These are phyloP conservation scores for Macheiramphus alcinus DNA, from an alignment of 2,113 vertebrate genomes.

Conservation along the genomic window DNA sequence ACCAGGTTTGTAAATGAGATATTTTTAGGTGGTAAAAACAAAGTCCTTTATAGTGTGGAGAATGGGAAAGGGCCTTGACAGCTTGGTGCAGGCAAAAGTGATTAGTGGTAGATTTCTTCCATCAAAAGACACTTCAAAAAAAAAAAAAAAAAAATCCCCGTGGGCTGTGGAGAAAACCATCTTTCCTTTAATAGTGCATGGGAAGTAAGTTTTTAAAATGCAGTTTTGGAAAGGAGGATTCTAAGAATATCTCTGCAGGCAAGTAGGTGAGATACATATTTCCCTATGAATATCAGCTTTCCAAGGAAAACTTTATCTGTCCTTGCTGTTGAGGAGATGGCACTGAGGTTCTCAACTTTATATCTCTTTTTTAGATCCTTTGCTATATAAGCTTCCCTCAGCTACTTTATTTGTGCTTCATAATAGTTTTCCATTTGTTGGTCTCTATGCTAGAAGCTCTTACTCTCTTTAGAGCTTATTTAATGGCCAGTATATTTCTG, in stretches of 20 bases:
- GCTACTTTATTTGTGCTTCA: neutral
- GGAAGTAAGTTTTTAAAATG: neutral
- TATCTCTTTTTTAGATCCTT: neutral
- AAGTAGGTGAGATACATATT: accelerated
- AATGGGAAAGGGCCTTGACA: neutral
- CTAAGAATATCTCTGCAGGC: neutral
- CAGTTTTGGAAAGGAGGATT: neutral
- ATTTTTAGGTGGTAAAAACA: neutral
- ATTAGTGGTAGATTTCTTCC: neutral
- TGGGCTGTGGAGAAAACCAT: accelerated
- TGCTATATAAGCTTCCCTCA: neutral
- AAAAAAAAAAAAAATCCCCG: too few relatives aligned
- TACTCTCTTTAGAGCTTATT: neutral
- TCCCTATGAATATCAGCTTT: neutral
- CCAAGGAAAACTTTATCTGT: neutral
- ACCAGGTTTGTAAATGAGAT: neutral
- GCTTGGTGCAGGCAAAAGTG: neutral
- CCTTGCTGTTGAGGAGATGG: neutral
- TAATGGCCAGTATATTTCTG: neutral
- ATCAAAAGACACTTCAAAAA: neutral
- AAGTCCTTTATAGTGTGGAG: neutral
- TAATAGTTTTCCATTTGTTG: neutral
- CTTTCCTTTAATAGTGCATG: neutral
- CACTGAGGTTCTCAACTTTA: accelerated
- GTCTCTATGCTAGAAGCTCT: neutral